Evolutionary conservation across 2,113 vertebrate genomes (phyloP).

Genomic region (Echinops telfairi): DNA sequence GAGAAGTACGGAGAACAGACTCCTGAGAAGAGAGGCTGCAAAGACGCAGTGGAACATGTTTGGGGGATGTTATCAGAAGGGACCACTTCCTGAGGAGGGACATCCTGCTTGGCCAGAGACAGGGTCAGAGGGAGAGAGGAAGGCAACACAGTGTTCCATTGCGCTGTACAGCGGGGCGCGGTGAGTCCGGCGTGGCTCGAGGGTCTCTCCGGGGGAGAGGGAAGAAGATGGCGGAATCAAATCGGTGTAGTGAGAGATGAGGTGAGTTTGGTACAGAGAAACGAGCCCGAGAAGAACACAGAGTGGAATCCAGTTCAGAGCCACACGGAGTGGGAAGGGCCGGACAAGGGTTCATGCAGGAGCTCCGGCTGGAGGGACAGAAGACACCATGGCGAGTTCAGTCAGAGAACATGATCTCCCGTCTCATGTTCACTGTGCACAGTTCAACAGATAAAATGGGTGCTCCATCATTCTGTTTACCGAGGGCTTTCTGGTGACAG

Average conservation of each 20-base stretch:
- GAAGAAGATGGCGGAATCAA: no score
- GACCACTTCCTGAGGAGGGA: not conserved
- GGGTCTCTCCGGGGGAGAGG: not conserved
- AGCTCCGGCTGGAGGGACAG: accelerated
- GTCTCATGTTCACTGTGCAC: not conserved
- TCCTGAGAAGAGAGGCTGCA: no score
- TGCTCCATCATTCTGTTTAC: not conserved
- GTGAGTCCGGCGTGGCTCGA: not conserved
- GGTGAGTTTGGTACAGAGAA: not conserved
- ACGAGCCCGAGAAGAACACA: not conserved
- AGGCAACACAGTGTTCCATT: not conserved
- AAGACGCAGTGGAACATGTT: not conserved
- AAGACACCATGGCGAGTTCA: accelerated
- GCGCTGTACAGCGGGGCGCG: not conserved
- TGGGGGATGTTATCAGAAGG: not conserved
- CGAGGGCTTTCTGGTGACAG: accelerated
- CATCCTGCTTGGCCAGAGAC: not conserved
- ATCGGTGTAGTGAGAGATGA: no score
- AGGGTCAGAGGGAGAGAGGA: not conserved
- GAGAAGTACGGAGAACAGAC: no score
- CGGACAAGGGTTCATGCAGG: no score
- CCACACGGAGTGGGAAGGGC: accelerated
- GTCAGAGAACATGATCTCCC: not conserved
- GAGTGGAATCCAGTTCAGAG: not conserved
- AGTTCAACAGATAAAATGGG: not conserved